Percentiles rank a stretch among this genome's conserved stretches.
phyloP scores from a whole-genome alignment of 1,140 invertebrate species.

The Brachionus paranguensis region DNA sequence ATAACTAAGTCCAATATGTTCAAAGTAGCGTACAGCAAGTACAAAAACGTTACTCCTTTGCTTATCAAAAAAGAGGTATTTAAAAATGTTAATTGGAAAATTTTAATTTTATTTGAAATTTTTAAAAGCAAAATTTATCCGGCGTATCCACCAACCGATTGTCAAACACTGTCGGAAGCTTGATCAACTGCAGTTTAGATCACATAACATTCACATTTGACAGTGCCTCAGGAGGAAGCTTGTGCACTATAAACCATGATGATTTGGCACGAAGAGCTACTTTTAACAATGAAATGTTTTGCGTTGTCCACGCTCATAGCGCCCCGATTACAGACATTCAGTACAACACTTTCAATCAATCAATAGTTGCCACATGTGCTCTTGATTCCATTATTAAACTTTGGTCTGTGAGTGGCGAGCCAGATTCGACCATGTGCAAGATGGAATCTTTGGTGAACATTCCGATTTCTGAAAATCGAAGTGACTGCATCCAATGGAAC shows the following conservation, averaged over 20 bases:
- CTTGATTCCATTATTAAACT: slow-evolving; percentile 16
- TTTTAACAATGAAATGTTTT: slow-evolving; percentile 15
- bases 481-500: slow-evolving; percentile 33
- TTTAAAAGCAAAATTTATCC: slow-evolving; percentile 24
- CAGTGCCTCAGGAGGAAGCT: slow-evolving; percentile 16
- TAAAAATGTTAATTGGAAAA: not conserved
- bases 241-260: slow-evolving; percentile 29
- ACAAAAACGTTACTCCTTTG: slow-evolving; percentile 15
- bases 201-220: slow-evolving; percentile 34
- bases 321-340: slow-evolving; percentile 35
- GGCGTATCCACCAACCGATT: slow-evolving; percentile 18
- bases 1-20: not conserved
- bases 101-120: not conserved
- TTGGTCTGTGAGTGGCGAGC: not conserved
- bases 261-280: not conserved
- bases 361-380: slow-evolving; percentile 18
- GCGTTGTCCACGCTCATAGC: slow-evolving; percentile 15
- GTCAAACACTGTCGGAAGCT: slow-evolving; percentile 29
- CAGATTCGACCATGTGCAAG: not conserved
- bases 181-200: slow-evolving; percentile 25
- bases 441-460: not conserved
- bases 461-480: not conserved
- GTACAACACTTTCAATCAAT: slow-evolving; percentile 28
- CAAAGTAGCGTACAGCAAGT: slow-evolving; percentile 23
- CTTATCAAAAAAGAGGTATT: slow-evolving; percentile 38